Evolutionary conservation across 2,113 vertebrate genomes (phyloP).

Genomic region (Xiphias gladius): DNA sequence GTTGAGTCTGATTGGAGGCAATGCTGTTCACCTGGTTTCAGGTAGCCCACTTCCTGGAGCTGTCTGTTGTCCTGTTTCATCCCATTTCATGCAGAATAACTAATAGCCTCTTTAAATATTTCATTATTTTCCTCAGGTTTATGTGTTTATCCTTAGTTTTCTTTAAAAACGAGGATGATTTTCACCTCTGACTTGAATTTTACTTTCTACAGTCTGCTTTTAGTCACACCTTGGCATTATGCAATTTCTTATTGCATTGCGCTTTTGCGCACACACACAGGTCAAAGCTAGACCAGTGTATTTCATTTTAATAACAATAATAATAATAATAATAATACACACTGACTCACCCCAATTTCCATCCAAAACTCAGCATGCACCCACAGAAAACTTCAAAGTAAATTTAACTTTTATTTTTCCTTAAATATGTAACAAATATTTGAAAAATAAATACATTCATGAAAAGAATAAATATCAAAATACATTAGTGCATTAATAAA

Average conservation of each 20-base stretch:
- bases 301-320: not conserved
- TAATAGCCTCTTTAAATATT: not conserved
- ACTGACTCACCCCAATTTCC: not conserved
- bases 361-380: not conserved
- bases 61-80: not conserved
- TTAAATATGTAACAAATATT: conserved; percentile 46
- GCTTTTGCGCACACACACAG: too few species aligned
- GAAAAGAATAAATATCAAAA: conserved; percentile 53
- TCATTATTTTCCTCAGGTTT: not conserved
- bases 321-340: not conserved
- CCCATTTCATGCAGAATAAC: not conserved
- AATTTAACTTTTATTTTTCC: conserved; percentile 57
- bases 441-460: conserved; percentile 37
- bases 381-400: not conserved
- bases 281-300: not conserved
- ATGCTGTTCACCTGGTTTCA: conserved; percentile 69
- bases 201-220: not conserved
- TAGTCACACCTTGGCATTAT: not conserved
- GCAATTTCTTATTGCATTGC: not conserved
- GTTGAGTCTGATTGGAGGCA: conserved; percentile 65
- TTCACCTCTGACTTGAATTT: not conserved
- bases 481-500: not conserved
- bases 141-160: not conserved
- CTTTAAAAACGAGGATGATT: not conserved
- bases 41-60: conserved; percentile 25